These are phyloP conservation scores for Apodemia hepburni DNA, from an alignment of 2,888 invertebrate species.

Conservation along the genomic window DNA sequence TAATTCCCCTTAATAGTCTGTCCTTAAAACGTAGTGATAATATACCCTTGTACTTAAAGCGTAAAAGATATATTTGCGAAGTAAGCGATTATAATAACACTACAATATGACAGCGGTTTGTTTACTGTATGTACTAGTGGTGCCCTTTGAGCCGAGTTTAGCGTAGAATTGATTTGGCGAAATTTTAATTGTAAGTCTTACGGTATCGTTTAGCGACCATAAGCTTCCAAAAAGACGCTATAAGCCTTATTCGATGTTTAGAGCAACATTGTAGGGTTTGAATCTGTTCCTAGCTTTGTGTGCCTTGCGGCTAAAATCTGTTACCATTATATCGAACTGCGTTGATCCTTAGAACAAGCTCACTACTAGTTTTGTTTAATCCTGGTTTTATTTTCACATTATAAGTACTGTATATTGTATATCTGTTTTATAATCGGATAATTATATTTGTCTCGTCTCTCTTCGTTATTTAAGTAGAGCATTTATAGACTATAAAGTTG, in stretches of 20 bases:
- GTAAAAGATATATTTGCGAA: no score
- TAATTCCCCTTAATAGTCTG: no score
- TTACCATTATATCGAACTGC: background rate
- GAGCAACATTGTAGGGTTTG: background rate
- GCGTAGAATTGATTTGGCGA: no score
- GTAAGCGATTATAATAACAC: no score
- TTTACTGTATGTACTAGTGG: no score
- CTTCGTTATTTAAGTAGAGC: constrained; percentile 4
- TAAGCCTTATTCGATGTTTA: background rate
- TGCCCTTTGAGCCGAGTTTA: no score
- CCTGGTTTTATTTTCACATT: background rate
- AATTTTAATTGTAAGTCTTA: no score
- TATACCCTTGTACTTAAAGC: no score
- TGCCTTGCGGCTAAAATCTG: background rate
- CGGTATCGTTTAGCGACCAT: no score
- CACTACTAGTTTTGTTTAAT: background rate
- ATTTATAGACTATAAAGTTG: constrained; percentile 14
- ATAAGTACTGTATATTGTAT: background rate
- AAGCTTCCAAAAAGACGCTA: no score
- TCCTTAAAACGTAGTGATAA: no score
- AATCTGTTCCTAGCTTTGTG: background rate
- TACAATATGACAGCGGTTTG: no score
- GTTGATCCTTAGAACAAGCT: background rate
- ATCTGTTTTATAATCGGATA: background rate
- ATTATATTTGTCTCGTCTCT: constrained; percentile 12